phyloP scores from a whole-genome alignment of 23 tunicate genomes.

The Botrylloides violaceus region DNA sequence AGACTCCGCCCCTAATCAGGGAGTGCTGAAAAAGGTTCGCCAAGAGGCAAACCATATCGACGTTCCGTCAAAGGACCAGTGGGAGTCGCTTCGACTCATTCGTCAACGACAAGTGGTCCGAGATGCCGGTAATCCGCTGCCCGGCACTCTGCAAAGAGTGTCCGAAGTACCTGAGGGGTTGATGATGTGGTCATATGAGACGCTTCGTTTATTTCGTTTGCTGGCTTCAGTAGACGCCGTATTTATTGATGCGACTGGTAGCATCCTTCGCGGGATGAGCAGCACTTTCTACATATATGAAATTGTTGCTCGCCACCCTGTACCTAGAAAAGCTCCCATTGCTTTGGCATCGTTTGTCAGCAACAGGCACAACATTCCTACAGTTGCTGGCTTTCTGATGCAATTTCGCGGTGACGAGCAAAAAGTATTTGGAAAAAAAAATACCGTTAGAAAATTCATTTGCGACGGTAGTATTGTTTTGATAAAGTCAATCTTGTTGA shows the following conservation, averaged over 20 bases:
- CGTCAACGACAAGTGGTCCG: neutral
- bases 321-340: slow-evolving; percentile 8
- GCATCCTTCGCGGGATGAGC: neutral
- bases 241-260: slow-evolving; percentile 10
- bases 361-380: neutral
- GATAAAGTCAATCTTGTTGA: neutral
- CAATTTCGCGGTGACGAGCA: slow-evolving; percentile 4
- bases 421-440: neutral
- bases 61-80: neutral
- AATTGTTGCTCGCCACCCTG: neutral
- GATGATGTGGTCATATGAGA: slow-evolving; percentile 4
- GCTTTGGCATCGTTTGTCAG: slow-evolving; percentile 2
- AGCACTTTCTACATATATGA: slow-evolving; percentile 1
- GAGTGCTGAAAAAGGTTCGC: neutral
- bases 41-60: neutral
- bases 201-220: neutral
- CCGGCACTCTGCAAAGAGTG: neutral
- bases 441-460: neutral
- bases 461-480: slow-evolving; percentile 21
- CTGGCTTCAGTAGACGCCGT: neutral
- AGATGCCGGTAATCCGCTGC: neutral
- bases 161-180: neutral
- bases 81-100: neutral
- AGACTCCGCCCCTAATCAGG: neutral
- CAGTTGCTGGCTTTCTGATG: neutral